Base-by-base conservation (phyloP, 1,140 invertebrate genomes). In the Calephelis virginiensis region DNA sequence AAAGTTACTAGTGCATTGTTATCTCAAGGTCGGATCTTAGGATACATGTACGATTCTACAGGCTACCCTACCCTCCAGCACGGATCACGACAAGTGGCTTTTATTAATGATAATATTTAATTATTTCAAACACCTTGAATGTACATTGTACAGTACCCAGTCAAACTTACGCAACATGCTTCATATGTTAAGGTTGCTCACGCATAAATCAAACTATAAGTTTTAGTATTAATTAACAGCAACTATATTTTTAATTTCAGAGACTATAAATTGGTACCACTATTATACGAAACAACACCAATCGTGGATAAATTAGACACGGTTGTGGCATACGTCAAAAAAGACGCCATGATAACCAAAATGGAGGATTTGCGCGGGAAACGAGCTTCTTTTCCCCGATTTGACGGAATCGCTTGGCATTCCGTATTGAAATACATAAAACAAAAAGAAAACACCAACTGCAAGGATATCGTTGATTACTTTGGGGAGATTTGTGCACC, bases 271-370 rank as follows among this genome's bases (percentile, higher is more conserved):
- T 70, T 96, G n/a, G 92, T 92, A 64, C 93, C 95, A 8, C 68
- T 97, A 3, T 91, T 96, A 0, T 94, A 94, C 65, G 94, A 96
- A 80, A 92, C 92, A 12, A 91, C 93, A 0, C 91, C 92, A 8
- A 93, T 93, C 47, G 89, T 93, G 28, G 89, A 93, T 14, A 92
- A 94, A 75, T 92, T 93, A 28, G 93, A 94, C 75, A 91, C 93
- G 6, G 93, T 95, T 1, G 94, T 95, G 0, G 95, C 95, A 0
- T 92, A 97, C 8, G 94, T 96, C 0, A 94, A 92, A 70, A 92
- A 90, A n/a, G 85, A 93, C 73, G 92, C 94, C 0, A 85, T 85
- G 8, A 93, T 94, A 48, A 85, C 88, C 12, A 93, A 74, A 9
- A 89, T 96, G 50, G 78, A 90, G 50, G 94, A 96, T 77, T 80